These are phyloP conservation scores for Willisornis vidua DNA, from an alignment of 2,113 vertebrate genomes.

Conservation along the genomic window DNA sequence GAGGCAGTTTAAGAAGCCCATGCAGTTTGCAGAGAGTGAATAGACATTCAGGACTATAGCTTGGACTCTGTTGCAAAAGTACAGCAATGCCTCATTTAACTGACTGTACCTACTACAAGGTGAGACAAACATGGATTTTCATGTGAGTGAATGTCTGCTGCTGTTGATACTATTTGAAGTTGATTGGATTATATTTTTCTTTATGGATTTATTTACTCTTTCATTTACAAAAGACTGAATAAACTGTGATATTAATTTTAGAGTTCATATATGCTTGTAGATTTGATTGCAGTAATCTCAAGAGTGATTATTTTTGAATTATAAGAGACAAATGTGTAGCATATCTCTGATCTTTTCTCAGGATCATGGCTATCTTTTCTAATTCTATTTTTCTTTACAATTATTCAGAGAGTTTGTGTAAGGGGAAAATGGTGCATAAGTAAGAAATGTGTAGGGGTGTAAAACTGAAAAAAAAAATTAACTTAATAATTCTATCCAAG, in stretches of 20 bases:
- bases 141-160: neutral
- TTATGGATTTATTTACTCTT: neutral
- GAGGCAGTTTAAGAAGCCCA: conserved; percentile 33
- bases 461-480: neutral
- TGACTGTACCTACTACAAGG: conserved; percentile 80
- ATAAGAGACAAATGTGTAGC: neutral
- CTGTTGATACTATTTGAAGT: neutral
- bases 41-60: neutral
- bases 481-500: neutral
- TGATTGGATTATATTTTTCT: neutral
- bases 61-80: conserved; percentile 67
- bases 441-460: neutral
- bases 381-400: neutral
- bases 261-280: neutral
- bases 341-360: neutral
- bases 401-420: neutral
- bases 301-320: neutral
- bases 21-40: neutral
- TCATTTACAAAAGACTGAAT: neutral
- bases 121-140: conserved; percentile 64
- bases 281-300: neutral
- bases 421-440: neutral
- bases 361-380: neutral
- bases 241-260: neutral
- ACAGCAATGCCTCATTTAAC: conserved; percentile 83